Percentiles rank a stretch among this genome's conserved stretches.
These are phyloP conservation scores for Pollenia angustigena DNA, from an alignment of 2,888 invertebrate species.

Conservation along the genomic window DNA sequence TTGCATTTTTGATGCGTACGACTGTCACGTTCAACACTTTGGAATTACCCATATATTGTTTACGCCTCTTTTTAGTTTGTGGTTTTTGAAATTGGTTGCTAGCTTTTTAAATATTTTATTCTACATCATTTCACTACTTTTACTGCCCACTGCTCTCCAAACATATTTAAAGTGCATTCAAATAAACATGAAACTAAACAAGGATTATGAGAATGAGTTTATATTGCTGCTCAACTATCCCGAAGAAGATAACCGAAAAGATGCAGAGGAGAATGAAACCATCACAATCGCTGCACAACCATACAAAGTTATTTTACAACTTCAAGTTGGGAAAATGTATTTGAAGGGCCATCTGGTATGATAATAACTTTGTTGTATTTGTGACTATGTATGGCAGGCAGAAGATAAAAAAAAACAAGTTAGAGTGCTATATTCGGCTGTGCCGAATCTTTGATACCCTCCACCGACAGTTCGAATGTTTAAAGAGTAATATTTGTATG, in stretches of 20 bases:
- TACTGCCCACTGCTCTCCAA: constrained; percentile 7
- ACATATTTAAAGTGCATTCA: constrained; percentile 24
- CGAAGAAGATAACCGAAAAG: not conserved
- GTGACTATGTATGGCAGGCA: not conserved
- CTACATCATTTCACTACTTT: not conserved
- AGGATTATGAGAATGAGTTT: constrained; percentile 49
- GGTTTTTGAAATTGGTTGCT: no score
- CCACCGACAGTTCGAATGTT: no score
- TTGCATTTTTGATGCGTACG: no score
- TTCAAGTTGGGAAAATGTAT: constrained; percentile 31
- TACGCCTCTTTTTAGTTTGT: no score
- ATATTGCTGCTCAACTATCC: not conserved
- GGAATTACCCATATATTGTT: no score
- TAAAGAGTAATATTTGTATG: no score
- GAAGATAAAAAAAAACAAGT: not conserved
- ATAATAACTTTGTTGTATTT: constrained; percentile 25
- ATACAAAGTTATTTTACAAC: constrained; percentile 6
- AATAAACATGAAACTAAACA: constrained; percentile 49
- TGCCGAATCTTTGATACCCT: no score
- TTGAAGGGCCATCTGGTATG: constrained; percentile 56
- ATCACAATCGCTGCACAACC: not conserved
- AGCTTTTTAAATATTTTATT: not conserved
- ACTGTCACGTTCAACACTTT: no score
- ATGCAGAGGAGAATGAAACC: not conserved
- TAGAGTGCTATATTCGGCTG: no score